A percentile compares a stretch with the other conserved stretches of the same genome.
These are phyloP conservation scores for Parasteatoda tepidariorum DNA, from an alignment of 1,140 invertebrate genomes.

Conservation along the genomic window DNA sequence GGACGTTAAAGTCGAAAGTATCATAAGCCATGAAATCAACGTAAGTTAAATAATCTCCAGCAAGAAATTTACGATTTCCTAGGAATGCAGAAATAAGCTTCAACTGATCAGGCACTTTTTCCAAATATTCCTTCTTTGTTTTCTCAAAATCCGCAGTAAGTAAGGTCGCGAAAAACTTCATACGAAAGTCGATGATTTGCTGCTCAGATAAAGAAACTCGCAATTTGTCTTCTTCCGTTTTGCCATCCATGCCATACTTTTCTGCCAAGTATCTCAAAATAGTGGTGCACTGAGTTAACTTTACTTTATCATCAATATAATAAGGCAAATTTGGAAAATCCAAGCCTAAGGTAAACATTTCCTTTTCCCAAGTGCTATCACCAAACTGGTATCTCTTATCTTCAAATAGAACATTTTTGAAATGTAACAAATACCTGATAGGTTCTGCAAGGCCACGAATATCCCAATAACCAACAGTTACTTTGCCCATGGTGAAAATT, in stretches of 20 bases:
- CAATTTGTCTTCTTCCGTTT: conserved; percentile 67
- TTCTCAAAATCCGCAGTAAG: conserved; percentile 53
- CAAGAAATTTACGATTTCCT: conserved; percentile 69
- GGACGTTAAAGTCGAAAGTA: conserved; percentile 68
- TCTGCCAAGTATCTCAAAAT: conserved; percentile 72
- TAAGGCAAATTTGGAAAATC: conserved; percentile 67
- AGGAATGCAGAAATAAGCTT: conserved; percentile 68
- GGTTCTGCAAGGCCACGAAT: conserved; percentile 78
- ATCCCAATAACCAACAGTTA: conserved; percentile 75
- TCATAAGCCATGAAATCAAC: conserved; percentile 73
- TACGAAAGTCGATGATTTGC: conserved; percentile 69
- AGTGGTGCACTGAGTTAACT: conserved; percentile 69
- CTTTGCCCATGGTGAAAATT: background rate
- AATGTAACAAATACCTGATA: conserved; percentile 78
- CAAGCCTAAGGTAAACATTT: conserved; percentile 65
- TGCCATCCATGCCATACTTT: conserved; percentile 64
- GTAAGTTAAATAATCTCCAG: conserved; percentile 70
- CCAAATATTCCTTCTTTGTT: conserved; percentile 58
- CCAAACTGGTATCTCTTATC: conserved; percentile 70
- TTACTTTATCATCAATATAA: conserved; percentile 63
- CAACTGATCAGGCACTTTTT: conserved; percentile 65
- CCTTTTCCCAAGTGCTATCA: conserved; percentile 64
- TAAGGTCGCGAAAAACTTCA: conserved; percentile 63
- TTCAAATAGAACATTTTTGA: conserved; percentile 77
- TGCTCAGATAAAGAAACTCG: conserved; percentile 70